Percentiles rank a stretch among this genome's conserved stretches.
These are phyloP conservation scores for Ormyrus thymus DNA, from an alignment of 2,888 invertebrate genomes.

Conservation along the genomic window DNA sequence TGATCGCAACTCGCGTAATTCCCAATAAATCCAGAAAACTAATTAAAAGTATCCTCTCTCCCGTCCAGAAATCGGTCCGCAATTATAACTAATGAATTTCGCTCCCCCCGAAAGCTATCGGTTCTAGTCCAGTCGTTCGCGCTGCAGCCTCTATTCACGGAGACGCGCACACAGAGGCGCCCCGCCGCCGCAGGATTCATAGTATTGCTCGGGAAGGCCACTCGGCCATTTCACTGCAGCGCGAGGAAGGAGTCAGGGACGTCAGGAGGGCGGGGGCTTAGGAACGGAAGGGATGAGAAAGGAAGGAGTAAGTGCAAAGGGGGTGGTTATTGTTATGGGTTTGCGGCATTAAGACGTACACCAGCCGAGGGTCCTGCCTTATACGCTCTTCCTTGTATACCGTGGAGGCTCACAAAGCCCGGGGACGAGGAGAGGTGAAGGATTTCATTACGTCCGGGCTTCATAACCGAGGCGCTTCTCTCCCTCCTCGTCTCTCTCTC, in stretches of 20 bases:
- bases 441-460: conserved; percentile 70
- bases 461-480: conserved; percentile 65
- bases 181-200: too few species aligned
- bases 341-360: conserved; percentile 73
- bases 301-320: conserved; percentile 53
- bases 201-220: conserved; percentile 68
- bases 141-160: too few species aligned
- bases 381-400: not conserved
- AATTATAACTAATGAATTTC: too few species aligned
- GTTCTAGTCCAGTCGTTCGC: too few species aligned
- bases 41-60: too few species aligned
- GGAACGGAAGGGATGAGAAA: too few species aligned
- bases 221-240: conserved; percentile 62
- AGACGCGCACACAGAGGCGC: too few species aligned
- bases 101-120: too few species aligned
- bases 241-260: not conserved
- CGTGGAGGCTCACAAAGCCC: not conserved
- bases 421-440: conserved; percentile 48
- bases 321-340: conserved; percentile 73
- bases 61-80: too few species aligned
- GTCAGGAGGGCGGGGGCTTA: not conserved
- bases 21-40: too few species aligned
- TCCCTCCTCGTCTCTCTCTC: not conserved
- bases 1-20: too few species aligned
- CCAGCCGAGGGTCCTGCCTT: not conserved